These are phyloP conservation scores for Eumeta japonica DNA, from an alignment of 1,140 invertebrate genomes.

Conservation along the genomic window DNA sequence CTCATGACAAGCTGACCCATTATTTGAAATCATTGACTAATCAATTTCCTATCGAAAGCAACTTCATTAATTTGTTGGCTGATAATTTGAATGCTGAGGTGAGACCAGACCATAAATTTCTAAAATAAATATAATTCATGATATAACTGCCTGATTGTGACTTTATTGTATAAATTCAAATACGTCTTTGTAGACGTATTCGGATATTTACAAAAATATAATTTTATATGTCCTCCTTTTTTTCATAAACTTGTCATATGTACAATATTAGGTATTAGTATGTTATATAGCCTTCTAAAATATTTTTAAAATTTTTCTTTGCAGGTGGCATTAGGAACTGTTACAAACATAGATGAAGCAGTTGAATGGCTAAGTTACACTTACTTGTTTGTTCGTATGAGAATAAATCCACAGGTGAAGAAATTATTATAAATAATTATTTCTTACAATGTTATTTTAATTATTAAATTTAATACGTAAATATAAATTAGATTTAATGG, in stretches of 20 bases:
- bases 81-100: slow-evolving; percentile 99
- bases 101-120: slow-evolving; percentile 16
- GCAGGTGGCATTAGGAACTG: slow-evolving; percentile 87
- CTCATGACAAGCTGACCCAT: slow-evolving; percentile 88
- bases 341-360: slow-evolving; percentile 93
- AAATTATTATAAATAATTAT: neutral
- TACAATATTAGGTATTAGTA: too few species aligned
- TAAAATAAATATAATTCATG: slow-evolving; percentile 5
- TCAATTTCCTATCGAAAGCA: slow-evolving; percentile 97
- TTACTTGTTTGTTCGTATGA: slow-evolving; percentile 93
- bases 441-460: neutral
- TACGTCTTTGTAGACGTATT: too few species aligned
- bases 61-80: slow-evolving; percentile 86
- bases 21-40: slow-evolving; percentile 94
- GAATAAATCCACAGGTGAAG: slow-evolving; percentile 80
- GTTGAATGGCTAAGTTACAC: slow-evolving; percentile 98
- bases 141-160: too few species aligned
- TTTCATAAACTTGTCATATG: too few species aligned
- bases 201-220: too few species aligned
- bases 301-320: too few species aligned
- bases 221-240: too few species aligned
- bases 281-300: too few species aligned
- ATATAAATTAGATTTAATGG: too few species aligned
- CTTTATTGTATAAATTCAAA: too few species aligned
- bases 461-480: too few species aligned